Conservation (phyloP, 2,113 vertebrate genomes). For the Ondatra zibethicus region DNA sequence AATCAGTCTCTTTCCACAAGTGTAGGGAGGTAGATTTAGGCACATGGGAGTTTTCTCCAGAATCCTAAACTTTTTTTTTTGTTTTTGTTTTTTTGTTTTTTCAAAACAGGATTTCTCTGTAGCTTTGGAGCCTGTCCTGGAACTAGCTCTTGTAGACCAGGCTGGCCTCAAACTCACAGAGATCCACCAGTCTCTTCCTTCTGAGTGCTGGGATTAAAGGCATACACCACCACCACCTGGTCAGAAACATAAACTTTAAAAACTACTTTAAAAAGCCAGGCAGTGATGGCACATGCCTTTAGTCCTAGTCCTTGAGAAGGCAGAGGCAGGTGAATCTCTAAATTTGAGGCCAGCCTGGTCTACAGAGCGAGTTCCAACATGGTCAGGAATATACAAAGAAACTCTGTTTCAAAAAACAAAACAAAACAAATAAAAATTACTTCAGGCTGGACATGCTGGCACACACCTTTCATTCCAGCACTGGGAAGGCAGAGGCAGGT, state of each 20-base stretch:
- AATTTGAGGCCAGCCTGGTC: neutral
- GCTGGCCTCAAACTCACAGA: no score
- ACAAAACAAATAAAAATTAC: neutral
- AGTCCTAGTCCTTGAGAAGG: neutral
- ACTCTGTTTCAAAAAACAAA: neutral
- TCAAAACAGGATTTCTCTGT: no score
- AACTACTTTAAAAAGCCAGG: neutral
- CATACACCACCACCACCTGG: no score
- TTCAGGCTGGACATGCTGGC: neutral
- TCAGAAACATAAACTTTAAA: neutral
- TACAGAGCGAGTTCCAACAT: neutral
- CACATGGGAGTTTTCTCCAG: neutral
- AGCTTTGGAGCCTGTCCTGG: no score
- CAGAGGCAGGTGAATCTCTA: neutral
- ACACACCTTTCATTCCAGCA: neutral
- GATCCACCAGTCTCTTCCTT: no score
- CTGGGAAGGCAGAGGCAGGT: neutral
- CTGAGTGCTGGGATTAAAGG: no score
- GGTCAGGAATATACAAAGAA: neutral
- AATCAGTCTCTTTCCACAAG: neutral
- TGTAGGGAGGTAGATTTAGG: neutral
- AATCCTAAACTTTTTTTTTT: neutral
- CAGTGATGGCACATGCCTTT: neutral
- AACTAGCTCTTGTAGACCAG: no score
- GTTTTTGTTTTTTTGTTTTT: no score